These are phyloP conservation scores for Urosaurus nigricauda DNA, from an alignment of 2,797 vertebrate genomes.

Conservation along the genomic window DNA sequence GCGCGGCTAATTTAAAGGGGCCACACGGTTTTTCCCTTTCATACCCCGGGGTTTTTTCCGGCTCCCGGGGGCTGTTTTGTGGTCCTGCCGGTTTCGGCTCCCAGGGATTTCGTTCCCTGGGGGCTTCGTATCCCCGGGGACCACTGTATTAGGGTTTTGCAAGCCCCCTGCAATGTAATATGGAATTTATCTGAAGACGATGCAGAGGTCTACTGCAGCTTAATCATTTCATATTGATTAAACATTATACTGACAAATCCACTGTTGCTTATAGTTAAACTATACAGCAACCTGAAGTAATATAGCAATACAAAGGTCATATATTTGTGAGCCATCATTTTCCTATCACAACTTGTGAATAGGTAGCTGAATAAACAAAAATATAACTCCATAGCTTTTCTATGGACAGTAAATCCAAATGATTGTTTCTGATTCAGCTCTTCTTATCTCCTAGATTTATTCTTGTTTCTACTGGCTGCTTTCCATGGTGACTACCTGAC, in stretches of 20 bases:
- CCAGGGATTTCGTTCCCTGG: too few relatives aligned
- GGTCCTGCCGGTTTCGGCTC: too few relatives aligned
- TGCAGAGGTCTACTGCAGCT: too few relatives aligned
- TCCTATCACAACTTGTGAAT: neutral
- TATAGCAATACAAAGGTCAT: slow-evolving; percentile 17
- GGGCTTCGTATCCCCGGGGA: too few relatives aligned
- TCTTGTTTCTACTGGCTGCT: slow-evolving; percentile 1
- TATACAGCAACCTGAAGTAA: neutral
- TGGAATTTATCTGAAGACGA: neutral
- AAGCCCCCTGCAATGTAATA: too few relatives aligned
- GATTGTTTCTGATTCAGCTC: slow-evolving; percentile 4
- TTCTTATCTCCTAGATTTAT: slow-evolving; percentile 20
- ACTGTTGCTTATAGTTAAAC: neutral
- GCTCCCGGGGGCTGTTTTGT: too few relatives aligned
- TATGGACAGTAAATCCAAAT: neutral
- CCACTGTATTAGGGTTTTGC: too few relatives aligned
- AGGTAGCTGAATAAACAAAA: neutral
- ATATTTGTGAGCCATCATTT: slow-evolving; percentile 22
- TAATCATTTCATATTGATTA: neutral
- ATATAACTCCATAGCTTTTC: neutral
- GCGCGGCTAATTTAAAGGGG: too few relatives aligned
- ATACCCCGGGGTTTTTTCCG: too few relatives aligned
- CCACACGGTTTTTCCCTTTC: too few relatives aligned
- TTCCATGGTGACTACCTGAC: slow-evolving; percentile 18
- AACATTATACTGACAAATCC: neutral